phyloP scores from a whole-genome alignment of 1,140 invertebrate species.

The Drepana arcuata region DNA sequence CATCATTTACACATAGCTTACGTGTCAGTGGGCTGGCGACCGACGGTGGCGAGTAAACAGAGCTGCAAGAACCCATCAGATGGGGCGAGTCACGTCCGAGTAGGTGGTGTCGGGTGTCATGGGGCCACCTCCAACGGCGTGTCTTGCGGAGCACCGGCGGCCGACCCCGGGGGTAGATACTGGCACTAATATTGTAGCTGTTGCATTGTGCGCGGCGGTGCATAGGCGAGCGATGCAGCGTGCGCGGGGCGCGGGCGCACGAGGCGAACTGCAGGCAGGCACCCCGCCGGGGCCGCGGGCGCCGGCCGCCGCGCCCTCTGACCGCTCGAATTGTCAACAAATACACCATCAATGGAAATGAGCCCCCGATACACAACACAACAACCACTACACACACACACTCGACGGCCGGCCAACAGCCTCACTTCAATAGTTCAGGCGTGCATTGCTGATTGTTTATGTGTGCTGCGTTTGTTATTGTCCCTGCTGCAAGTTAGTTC shows the following conservation, averaged over 20 bases:
- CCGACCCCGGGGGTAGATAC: too few relatives aligned
- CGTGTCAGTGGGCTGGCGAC: slow-evolving; percentile 30
- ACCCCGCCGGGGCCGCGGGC: slow-evolving; percentile 25
- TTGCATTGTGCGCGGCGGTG: slow-evolving; percentile 18
- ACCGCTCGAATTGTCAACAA: slow-evolving; percentile 53
- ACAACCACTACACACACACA: too few relatives aligned
- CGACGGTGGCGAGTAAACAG: slow-evolving; percentile 32
- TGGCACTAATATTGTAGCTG: too few relatives aligned
- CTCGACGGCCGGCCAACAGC: too few relatives aligned
- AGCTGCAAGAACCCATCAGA: slow-evolving; percentile 21
- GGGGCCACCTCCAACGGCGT: too few relatives aligned
- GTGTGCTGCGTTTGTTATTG: too few relatives aligned
- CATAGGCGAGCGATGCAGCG: slow-evolving; percentile 38
- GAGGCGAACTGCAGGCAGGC: slow-evolving; percentile 40
- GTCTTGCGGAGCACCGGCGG: too few relatives aligned
- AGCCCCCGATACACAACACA: slow-evolving; percentile 20
- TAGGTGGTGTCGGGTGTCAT: too few relatives aligned
- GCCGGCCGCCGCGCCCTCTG: slow-evolving; percentile 24
- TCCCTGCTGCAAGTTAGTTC: too few relatives aligned
- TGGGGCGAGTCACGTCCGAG: too few relatives aligned
- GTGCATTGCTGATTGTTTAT: too few relatives aligned
- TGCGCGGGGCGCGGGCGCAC: slow-evolving; percentile 63
- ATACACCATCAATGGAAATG: slow-evolving; percentile 59
- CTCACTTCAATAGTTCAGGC: too few relatives aligned
- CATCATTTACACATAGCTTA: slow-evolving; percentile 57